Evolutionary conservation across 2,888 invertebrate species (phyloP), one percentile per base, ranked within the genome.

Genomic region (Brenthis daphne): DNA sequence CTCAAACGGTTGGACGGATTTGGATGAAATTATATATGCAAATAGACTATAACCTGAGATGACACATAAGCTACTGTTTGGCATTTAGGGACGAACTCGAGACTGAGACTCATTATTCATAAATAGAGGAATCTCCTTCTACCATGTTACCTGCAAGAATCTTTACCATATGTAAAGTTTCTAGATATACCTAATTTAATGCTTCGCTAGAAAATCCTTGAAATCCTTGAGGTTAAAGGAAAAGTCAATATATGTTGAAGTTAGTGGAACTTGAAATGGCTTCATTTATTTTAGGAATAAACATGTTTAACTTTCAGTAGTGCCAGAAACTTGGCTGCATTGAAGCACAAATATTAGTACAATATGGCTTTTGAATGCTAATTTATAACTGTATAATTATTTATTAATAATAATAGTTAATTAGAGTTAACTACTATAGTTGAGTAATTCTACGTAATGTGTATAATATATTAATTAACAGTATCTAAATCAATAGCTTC

Each of bases 271-370:
- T 37, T 43, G 37, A 61, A 61, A 61, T 51, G 16, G 33, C 16
- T 53, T 63, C 16, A 63, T 63, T 53, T 63, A 53, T 61, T 51
- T 53, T 13, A 51, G 33, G 51, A 61, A 61, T 53, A 16, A 50
- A 61, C 61, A 5, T 61, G 37, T 61, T 61, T 61, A 13, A 16
- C 50, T 61, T 51, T 61, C 16, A 61, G 20, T 61, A 61, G 33
- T 20, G 53, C 61, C 51, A 13, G 51, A 53, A 51, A 53, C 53
- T 53, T 63, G 8, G 13, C 63, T 53, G 63, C 20, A 63, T 63
- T 63, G 20, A 53, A 63, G 14, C 33, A 33, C 51, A 61, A 61
- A 63, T 6, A 33, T 13, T 63, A 37, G 13, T 16, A 63, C 16
- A 63, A 53, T 33, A 63, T 63, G 33, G 1, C 14, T 53, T 6